Evolutionary conservation across 2,888 invertebrate genomes (phyloP), one percentile per base, ranked within the genome.

Genomic region (Rhorus exstirpatorius): DNA sequence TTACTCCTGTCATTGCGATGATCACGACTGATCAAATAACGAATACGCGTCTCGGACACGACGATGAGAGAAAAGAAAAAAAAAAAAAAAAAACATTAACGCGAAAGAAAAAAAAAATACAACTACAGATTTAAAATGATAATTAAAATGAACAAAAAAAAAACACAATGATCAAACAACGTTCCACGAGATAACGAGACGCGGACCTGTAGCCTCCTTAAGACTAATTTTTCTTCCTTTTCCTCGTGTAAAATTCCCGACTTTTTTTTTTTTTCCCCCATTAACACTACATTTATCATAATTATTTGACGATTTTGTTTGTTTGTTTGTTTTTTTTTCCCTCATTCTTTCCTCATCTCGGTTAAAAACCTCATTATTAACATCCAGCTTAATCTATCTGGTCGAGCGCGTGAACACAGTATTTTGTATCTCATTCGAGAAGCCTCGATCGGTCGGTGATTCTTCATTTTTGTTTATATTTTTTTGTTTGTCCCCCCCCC

Each of bases 321-420:
- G n/a, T 35, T 41, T 24, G 4, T 63, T 35, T 19, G 21, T 72
- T 85, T 67, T 84, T 85, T 84, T 80, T 87, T 84, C 63, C 84
- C 83, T 53, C 65, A 61, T 58, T 63, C 3, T 24, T 38, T 41
- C 3, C 14, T n/a, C 26, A 0, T 14, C 46, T 6, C 60, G 19
- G 24, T 44, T 65, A 44, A 63, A 70, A n/a, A n/a, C n/a, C n/a
- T 78, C 51, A 77, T 83, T 65, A 65, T 76, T 61, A 63, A 70
- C 70, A 81, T 77, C 65, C 70, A 79, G 81, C 76, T 81, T 79
- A 76, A 72, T 55, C 63, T 77, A 77, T 55, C 79, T 70, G 77
- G 78, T 79, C 83, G 82, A 82, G 84, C 60, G 80, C 70, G 70
- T 82, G 84, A 86, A 86, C 84, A 86, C 84, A 82, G 80, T 74